Conservation (phyloP, 2,113 vertebrate species). For the Asarcornis scutulata region DNA sequence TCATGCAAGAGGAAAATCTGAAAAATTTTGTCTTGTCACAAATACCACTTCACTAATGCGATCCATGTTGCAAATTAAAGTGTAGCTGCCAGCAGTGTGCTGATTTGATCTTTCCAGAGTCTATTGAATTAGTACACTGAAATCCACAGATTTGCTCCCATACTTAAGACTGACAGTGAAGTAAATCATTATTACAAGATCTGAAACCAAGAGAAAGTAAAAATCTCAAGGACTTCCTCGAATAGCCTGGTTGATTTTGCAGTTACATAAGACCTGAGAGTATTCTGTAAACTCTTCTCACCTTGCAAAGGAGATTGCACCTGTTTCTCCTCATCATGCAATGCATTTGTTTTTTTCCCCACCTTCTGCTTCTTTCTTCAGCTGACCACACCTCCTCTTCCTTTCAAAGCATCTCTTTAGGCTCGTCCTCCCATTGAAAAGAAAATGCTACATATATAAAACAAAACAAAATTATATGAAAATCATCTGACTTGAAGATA, state of each 20-base stretch:
- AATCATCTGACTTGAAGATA: conserved; percentile 47
- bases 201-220: background rate
- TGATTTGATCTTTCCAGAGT: background rate
- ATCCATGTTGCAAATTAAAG: background rate
- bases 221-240: background rate
- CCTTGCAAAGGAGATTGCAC: conserved; percentile 9
- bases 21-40: background rate
- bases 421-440: background rate
- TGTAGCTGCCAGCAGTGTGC: background rate
- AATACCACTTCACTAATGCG: background rate
- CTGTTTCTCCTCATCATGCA: conserved; percentile 22
- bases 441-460: background rate
- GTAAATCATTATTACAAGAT: background rate
- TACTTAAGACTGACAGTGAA: background rate
- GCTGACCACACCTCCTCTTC: background rate
- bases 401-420: conserved; percentile 17
- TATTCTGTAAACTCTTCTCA: conserved; percentile 20
- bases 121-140: background rate
- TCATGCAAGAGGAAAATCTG: background rate
- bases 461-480: background rate
- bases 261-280: background rate
- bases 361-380: conserved; percentile 9
- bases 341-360: background rate
- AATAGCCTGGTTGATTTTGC: background rate
- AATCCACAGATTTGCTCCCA: background rate